Conservation (phyloP, 2,888 invertebrate species). For the Parnassius mnemosyne region DNA sequence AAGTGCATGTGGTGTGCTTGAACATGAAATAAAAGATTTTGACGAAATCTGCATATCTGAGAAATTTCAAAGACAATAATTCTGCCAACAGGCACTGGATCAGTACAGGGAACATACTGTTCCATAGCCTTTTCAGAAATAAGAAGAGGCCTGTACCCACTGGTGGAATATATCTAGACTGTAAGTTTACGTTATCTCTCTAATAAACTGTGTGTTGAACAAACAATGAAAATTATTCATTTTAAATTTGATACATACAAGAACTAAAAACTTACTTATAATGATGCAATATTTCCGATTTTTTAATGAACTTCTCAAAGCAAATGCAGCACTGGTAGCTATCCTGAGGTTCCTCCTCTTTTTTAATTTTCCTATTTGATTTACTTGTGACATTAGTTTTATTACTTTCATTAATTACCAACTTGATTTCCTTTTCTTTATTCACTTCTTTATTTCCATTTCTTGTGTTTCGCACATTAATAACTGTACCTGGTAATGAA, state of each 20-base stretch:
- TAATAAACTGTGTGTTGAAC: no score
- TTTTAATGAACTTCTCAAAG: constrained; percentile 48
- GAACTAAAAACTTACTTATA: constrained; percentile 52
- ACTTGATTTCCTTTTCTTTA: neutral
- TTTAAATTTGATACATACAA: neutral
- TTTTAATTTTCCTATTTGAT: constrained; percentile 19
- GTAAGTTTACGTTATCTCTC: no score
- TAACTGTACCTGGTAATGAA: constrained; percentile 10
- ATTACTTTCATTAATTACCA: constrained; percentile 5
- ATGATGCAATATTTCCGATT: constrained; percentile 58
- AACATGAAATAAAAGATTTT: no score
- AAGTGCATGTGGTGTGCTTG: no score
- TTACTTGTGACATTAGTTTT: constrained; percentile 33
- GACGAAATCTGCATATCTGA: no score
- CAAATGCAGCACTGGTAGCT: constrained; percentile 66
- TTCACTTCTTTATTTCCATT: neutral
- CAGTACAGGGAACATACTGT: no score
- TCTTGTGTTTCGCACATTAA: neutral
- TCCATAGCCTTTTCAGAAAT: no score
- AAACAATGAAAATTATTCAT: no score
- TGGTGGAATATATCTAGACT: no score
- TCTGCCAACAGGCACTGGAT: no score
- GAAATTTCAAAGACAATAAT: no score
- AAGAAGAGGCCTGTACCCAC: no score
- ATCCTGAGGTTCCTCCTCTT: constrained; percentile 22